Conservation (phyloP, 2,797 vertebrate genomes). For the Gambelia wislizenii region DNA sequence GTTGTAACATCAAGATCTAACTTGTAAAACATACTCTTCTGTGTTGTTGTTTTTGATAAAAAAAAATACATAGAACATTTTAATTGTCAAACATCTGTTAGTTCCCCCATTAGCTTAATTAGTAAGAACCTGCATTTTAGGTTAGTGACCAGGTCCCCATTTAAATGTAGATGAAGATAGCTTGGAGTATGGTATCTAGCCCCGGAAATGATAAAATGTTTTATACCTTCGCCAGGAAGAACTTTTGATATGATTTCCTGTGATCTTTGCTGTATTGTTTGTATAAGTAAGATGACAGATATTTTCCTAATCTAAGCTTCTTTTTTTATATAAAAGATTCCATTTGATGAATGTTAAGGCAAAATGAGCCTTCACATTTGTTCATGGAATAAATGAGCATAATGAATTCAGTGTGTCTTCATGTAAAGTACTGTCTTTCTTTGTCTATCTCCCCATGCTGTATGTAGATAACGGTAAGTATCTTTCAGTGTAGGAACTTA, state of each 20-base stretch:
- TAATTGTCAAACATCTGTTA: conserved; percentile 20
- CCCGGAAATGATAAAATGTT: conserved; percentile 36
- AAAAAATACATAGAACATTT: neutral
- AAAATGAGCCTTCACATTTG: neutral
- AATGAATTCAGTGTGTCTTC: conserved; percentile 26
- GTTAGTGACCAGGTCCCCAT: neutral
- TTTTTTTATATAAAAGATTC: neutral
- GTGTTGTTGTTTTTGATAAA: neutral
- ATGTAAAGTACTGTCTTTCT: conserved; percentile 5
- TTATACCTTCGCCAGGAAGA: conserved; percentile 22
- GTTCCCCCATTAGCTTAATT: neutral
- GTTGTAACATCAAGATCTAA: neutral
- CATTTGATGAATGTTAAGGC: conserved; percentile 30
- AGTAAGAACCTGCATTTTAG: conserved; percentile 21
- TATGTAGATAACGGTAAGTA: conserved; percentile 25
- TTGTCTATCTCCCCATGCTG: conserved; percentile 18
- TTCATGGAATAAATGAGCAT: conserved; percentile 25
- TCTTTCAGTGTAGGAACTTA: conserved; percentile 29
- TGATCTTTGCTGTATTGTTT: conserved; percentile 15
- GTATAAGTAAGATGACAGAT: conserved; percentile 30
- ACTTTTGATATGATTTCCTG: conserved; percentile 34
- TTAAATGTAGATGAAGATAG: neutral
- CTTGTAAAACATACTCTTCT: neutral
- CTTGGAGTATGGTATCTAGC: neutral
- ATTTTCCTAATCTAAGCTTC: conserved; percentile 19